Evolutionary conservation across 1,140 invertebrate species (phyloP).

Genomic region (Cydia pomonella): DNA sequence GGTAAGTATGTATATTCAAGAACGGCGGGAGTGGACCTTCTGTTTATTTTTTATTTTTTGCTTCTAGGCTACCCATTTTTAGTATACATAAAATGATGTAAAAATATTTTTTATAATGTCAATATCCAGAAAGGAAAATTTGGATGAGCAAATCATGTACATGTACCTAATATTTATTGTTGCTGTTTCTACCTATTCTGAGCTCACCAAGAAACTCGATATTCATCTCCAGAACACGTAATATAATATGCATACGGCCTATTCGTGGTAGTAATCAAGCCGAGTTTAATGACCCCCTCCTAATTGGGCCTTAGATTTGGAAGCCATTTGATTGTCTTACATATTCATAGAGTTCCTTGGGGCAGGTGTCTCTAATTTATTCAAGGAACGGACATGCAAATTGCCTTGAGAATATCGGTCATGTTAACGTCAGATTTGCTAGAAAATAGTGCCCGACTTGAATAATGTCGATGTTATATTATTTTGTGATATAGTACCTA

Average conservation of each 20-base stretch:
- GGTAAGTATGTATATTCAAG: no score
- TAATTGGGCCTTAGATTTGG: constrained; percentile 76
- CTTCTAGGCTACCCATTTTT: no score
- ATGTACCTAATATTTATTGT: no score
- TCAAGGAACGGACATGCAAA: constrained; percentile 78
- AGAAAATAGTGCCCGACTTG: constrained; percentile 76
- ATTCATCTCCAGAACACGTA: constrained; percentile 16
- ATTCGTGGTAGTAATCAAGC: constrained; percentile 60
- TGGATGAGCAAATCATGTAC: no score
- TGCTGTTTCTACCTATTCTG: background rate
- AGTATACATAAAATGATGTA: no score
- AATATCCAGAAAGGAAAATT: no score
- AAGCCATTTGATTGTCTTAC: constrained; percentile 71
- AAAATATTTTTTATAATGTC: no score
- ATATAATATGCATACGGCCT: constrained; percentile 25
- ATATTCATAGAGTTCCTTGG: constrained; percentile 76
- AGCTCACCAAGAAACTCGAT: constrained; percentile 2
- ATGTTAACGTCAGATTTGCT: constrained; percentile 78
- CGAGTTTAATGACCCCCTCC: constrained; percentile 72
- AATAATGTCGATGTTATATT: background rate
- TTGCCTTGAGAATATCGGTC: constrained; percentile 76
- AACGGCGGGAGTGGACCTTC: no score
- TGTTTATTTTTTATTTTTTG: no score
- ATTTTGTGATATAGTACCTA: background rate
- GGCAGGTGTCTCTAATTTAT: constrained; percentile 76